Conservation (phyloP, 1,140 invertebrate genomes). For the Paralvinella palmiformis region DNA sequence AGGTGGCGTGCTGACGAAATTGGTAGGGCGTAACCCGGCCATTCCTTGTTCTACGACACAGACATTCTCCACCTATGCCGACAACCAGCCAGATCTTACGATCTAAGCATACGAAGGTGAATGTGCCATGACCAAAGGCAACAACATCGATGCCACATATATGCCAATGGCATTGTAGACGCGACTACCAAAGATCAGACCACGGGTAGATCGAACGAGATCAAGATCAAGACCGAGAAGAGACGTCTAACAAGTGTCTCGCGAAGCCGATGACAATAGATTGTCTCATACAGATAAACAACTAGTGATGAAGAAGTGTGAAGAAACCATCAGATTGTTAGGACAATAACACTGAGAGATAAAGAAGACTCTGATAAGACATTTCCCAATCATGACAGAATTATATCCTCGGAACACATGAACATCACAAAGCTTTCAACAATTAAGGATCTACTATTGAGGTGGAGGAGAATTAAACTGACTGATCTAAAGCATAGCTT, state of each 20-base stretch:
- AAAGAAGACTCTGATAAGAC: slow-evolving; percentile 47
- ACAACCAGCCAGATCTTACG: slow-evolving; percentile 68
- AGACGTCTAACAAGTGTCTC: slow-evolving; percentile 86
- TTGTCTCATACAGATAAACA: slow-evolving; percentile 78
- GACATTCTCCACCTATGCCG: slow-evolving; percentile 45
- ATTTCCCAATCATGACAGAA: slow-evolving; percentile 43
- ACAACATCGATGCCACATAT: slow-evolving; percentile 65
- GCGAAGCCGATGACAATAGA: slow-evolving; percentile 61
- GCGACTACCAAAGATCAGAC: slow-evolving; percentile 68
- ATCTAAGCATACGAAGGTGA: slow-evolving; percentile 77
- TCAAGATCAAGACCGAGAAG: slow-evolving; percentile 95
- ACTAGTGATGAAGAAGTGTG: slow-evolving; percentile 81
- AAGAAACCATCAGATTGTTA: slow-evolving; percentile 91
- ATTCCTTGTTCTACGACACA: slow-evolving; percentile 43
- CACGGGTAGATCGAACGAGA: slow-evolving; percentile 61
- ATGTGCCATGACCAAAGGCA: slow-evolving; percentile 75
- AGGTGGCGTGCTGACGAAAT: slow-evolving; percentile 58
- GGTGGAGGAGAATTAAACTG: too few relatives aligned
- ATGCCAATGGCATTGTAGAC: slow-evolving; percentile 57
- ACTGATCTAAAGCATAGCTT: too few relatives aligned
- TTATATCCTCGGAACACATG: slow-evolving; percentile 51
- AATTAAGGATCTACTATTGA: too few relatives aligned
- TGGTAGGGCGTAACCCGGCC: slow-evolving; percentile 38
- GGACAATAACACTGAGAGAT: slow-evolving; percentile 73
- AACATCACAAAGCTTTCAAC: slow-evolving; percentile 24